Evolutionary conservation across 2,888 invertebrate genomes (phyloP).

Genomic region (Rhagium mordax): DNA sequence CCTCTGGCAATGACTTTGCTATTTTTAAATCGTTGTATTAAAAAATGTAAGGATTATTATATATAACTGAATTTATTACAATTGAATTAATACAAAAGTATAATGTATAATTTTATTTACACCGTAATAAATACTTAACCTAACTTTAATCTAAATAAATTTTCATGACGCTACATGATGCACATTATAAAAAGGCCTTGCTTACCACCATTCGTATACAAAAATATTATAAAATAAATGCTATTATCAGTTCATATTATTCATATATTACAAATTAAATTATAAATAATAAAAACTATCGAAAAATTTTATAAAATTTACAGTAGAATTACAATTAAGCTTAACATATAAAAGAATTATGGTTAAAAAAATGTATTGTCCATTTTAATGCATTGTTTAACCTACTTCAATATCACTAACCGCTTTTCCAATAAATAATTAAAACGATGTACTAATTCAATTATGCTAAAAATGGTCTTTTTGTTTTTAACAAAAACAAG

Average conservation of each 20-base stretch:
- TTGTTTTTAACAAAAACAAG: neutral
- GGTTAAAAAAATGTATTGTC: conserved; percentile 22
- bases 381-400: neutral
- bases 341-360: conserved; percentile 6
- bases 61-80: conserved; percentile 8
- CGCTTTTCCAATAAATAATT: conserved; percentile 28
- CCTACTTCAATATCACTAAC: conserved; percentile 30
- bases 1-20: no score
- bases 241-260: conserved; percentile 39
- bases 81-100: conserved; percentile 45
- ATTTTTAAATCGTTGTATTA: no score
- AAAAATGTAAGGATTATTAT: neutral
- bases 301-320: conserved; percentile 11
- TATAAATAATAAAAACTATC: conserved; percentile 3
- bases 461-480: conserved; percentile 8
- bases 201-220: conserved; percentile 37
- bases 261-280: conserved; percentile 21
- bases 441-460: conserved; percentile 8
- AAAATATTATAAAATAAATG: conserved; percentile 46
- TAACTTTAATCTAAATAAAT: conserved; percentile 39
- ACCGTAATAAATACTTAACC: conserved; percentile 52
- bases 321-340: conserved; percentile 14
- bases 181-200: conserved; percentile 43
- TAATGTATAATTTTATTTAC: conserved; percentile 53
- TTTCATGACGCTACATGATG: conserved; percentile 34